Evolutionary conservation across 2,113 vertebrate species (phyloP), one percentile per base, ranked within the genome.

Genomic region (Antennarius striatus): DNA sequence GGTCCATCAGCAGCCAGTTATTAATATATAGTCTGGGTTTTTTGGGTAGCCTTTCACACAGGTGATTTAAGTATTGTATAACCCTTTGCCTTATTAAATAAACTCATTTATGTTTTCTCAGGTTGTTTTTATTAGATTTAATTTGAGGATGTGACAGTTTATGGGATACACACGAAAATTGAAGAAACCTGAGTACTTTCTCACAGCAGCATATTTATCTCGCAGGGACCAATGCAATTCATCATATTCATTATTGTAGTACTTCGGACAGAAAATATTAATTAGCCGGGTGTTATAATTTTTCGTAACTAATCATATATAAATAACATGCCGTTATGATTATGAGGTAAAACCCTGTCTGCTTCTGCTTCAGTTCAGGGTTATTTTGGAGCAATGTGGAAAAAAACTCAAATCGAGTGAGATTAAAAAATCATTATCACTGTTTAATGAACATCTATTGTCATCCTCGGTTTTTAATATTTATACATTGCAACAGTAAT

Each of bases 401-500:
- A 64, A 22, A 22, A 77, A 88, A 89, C 70, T 79, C 72, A 88
- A 91, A 89, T 89, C 79, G 70, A 86, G 74, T 84, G 67, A 73
- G 87, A 93, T 90, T 77, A 87, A 88, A 88, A 91, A 90, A 89
- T 89, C 88, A 89, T 91, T 90, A 90, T 91, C 73, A 56, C 71
- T 80, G 73, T 89, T 79, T 87, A 91, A 90, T 90, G 82, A 91
- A 86, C 80, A 81, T 75, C 77, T 76, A 83, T 84, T 85, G 82
- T 86, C 58, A 70, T 56, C 47, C 42, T 65, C 57, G 73, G 75
- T 76, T 80, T 84, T 87, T 85, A 84, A 83, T 86, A 84, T 79
- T 68, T 79, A 63, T 75, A 81, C 57, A 83, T 76, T 82, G 81
- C 55, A 67, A 62, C 68, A 71, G 81, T 77, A 83, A 88, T 81